Conservation (phyloP, 2,797 vertebrate species). For the Neomorphus geoffroyi region DNA sequence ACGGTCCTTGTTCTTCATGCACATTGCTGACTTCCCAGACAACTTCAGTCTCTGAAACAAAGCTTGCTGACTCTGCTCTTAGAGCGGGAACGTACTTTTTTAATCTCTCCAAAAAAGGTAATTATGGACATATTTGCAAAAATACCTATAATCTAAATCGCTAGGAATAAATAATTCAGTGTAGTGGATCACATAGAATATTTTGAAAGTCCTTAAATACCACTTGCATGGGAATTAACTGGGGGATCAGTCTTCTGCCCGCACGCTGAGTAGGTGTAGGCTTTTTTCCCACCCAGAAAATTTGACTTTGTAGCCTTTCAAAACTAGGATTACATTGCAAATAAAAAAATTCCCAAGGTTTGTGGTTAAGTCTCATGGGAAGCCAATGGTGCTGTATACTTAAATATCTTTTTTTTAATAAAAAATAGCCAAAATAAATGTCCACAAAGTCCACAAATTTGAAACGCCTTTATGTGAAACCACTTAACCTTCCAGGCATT, state of each 20-base stretch:
- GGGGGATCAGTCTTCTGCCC: rapidly evolving
- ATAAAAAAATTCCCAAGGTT: neutral
- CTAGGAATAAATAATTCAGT: neutral
- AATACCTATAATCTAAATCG: neutral
- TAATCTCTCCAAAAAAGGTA: neutral
- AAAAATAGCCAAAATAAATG: neutral
- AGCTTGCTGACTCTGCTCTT: neutral
- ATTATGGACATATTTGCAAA: neutral
- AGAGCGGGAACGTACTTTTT: neutral
- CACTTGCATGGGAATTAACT: neutral
- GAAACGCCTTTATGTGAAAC: neutral
- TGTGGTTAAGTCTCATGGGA: neutral
- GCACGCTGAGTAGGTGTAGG: neutral
- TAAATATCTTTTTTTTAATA: neutral
- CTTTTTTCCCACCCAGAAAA: neutral
- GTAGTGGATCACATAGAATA: neutral
- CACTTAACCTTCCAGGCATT: rapidly evolving
- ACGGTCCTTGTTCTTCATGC: neutral
- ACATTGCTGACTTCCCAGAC: neutral
- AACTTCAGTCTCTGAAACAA: neutral
- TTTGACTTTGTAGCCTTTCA: neutral
- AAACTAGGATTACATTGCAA: neutral
- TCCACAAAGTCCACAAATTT: neutral
- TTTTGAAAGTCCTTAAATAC: neutral
- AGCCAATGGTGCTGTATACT: neutral